These are phyloP conservation scores for Scaptomyza caliginosa DNA, from an alignment of 2,888 invertebrate species.

Conservation along the genomic window DNA sequence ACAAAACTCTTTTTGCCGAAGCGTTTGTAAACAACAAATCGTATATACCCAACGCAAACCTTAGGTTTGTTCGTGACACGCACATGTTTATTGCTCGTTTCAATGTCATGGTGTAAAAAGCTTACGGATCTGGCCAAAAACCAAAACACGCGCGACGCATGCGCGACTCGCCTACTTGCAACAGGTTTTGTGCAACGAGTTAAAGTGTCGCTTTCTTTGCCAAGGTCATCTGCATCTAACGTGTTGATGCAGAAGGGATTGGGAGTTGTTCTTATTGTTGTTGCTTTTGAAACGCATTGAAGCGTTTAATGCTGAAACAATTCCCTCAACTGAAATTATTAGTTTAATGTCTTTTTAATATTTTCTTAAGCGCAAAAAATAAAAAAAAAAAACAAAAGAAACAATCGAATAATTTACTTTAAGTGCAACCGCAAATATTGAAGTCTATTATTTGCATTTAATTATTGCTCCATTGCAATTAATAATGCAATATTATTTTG, in stretches of 20 bases:
- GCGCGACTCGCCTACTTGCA: neutral
- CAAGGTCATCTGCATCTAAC: conserved; percentile 18
- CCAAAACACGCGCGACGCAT: neutral
- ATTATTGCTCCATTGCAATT: conserved; percentile 42
- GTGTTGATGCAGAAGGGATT: neutral
- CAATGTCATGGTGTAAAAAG: conserved; percentile 37
- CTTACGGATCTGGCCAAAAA: neutral
- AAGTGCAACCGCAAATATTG: conserved; percentile 26
- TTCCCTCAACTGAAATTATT: conserved; percentile 9
- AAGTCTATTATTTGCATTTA: conserved; percentile 54
- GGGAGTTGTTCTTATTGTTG: neutral
- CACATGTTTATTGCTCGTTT: neutral
- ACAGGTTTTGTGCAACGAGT: neutral
- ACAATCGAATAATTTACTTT: conserved; percentile 25
- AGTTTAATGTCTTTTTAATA: conserved; percentile 38
- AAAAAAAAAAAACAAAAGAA: too few relatives aligned
- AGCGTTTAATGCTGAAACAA: conserved; percentile 38
- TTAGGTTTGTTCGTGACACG: too few relatives aligned
- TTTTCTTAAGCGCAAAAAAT: too few relatives aligned
- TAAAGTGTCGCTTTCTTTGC: conserved; percentile 44
- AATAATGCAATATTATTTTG: conserved; percentile 22
- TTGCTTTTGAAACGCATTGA: conserved; percentile 37
- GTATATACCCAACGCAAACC: neutral
- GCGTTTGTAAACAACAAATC: too few relatives aligned
- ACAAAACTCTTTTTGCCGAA: conserved; percentile 22